Conservation (phyloP, 2,888 invertebrate species). For the Caenorhabditis doughertyi region DNA sequence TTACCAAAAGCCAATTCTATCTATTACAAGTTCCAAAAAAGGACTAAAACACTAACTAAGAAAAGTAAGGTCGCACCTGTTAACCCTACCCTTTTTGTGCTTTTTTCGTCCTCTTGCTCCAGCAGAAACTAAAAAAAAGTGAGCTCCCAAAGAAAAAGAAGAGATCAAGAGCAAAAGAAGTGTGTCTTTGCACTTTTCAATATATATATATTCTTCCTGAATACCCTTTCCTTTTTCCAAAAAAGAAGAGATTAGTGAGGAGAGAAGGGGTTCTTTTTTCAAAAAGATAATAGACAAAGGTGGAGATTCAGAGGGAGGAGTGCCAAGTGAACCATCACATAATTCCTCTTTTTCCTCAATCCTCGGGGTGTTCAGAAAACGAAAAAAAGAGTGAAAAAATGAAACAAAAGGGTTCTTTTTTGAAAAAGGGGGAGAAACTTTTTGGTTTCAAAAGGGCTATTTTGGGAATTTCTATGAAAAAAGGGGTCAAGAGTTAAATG, state of each 20-base stretch:
- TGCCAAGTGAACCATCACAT: neutral
- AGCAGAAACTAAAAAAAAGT: too few species aligned
- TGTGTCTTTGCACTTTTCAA: too few species aligned
- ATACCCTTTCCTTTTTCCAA: too few species aligned
- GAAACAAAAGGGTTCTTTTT: neutral
- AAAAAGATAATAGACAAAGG: neutral
- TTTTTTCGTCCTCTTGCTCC: too few species aligned
- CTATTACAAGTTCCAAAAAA: too few species aligned
- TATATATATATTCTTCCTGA: too few species aligned
- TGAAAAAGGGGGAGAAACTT: neutral
- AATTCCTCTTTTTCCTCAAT: neutral
- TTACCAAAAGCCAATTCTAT: too few species aligned
- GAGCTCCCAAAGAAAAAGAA: too few species aligned
- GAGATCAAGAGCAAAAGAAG: too few species aligned
- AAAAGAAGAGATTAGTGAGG: neutral
- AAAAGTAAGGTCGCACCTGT: too few species aligned
- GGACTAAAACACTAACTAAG: too few species aligned
- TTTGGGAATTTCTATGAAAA: neutral
- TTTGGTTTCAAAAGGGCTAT: neutral
- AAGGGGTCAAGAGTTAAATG: neutral
- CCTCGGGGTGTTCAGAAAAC: neutral
- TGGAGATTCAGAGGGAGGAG: neutral
- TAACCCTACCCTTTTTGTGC: too few species aligned
- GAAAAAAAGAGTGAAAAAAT: neutral
- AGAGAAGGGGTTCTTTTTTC: neutral